These are phyloP conservation scores for Amniataba percoides DNA, from an alignment of 2,797 vertebrate species.

Conservation along the genomic window DNA sequence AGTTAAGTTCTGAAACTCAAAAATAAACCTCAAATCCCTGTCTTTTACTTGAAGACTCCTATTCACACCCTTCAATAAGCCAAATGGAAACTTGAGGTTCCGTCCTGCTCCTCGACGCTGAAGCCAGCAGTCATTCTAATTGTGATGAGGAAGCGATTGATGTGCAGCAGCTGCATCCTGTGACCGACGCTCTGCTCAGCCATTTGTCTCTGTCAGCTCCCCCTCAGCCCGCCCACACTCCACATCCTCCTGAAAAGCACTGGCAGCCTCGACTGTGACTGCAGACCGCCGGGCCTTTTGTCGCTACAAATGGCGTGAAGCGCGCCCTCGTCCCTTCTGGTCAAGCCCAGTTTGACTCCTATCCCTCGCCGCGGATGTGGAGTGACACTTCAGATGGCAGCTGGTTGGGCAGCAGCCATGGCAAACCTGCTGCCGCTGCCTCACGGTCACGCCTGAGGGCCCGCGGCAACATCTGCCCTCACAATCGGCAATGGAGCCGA, in stretches of 20 bases:
- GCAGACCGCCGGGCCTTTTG: conserved; percentile 63
- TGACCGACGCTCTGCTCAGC: conserved; percentile 75
- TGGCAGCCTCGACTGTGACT: conserved; percentile 69
- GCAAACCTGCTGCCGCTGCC: conserved; percentile 57
- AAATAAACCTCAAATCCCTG: conserved; percentile 1
- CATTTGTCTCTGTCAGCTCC: conserved; percentile 84
- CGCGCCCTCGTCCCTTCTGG: conserved; percentile 59
- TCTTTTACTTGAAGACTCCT: conserved; percentile 26
- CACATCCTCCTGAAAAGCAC: conserved; percentile 70
- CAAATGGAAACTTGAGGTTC: conserved; percentile 55
- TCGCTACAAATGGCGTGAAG: conserved; percentile 56
- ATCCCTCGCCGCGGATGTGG: conserved; percentile 48
- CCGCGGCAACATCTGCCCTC: conserved; percentile 84
- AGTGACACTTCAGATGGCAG: conserved; percentile 79
- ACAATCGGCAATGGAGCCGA: conserved; percentile 79
- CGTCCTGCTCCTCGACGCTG: conserved; percentile 43
- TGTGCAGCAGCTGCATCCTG: conserved; percentile 86
- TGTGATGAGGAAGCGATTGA: conserved; percentile 83
- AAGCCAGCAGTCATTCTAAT: conserved; percentile 79
- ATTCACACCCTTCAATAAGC: conserved; percentile 50
- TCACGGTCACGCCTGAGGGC: conserved; percentile 65
- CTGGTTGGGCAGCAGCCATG: conserved; percentile 68
- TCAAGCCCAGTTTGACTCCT: conserved; percentile 73
- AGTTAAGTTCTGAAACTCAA: conserved; percentile 44
- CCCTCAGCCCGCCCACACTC: conserved; percentile 64